Percentiles rank a stretch among this genome's conserved stretches.
Conservation (phyloP, 2,797 vertebrate species). For the Phrynocephalus vlangalii region DNA sequence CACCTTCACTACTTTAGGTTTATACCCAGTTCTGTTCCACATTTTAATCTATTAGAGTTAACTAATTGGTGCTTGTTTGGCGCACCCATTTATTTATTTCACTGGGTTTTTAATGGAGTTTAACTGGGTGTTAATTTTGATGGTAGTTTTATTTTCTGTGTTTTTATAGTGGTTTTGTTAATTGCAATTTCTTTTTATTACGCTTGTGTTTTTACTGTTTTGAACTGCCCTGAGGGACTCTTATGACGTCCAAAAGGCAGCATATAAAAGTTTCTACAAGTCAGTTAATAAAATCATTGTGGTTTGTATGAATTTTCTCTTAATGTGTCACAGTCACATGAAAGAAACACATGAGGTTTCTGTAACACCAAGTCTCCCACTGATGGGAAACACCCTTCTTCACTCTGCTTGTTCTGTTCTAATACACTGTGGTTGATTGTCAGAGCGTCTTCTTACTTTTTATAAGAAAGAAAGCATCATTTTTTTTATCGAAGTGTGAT, state of each 20-base stretch:
- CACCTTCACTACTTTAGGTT: not conserved
- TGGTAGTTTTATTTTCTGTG: not conserved
- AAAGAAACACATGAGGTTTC: no score
- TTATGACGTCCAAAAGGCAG: not conserved
- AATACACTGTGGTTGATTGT: slow-evolving; percentile 34
- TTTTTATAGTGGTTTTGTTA: not conserved
- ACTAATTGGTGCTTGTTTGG: not conserved
- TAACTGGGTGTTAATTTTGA: not conserved
- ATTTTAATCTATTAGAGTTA: not conserved
- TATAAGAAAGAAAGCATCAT: slow-evolving; percentile 48
- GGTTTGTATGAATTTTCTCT: slow-evolving; percentile 26
- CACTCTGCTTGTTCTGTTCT: slow-evolving; percentile 18
- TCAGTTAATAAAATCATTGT: slow-evolving; percentile 6
- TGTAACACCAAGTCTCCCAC: not conserved
- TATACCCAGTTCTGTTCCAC: not conserved
- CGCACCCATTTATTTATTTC: not conserved
- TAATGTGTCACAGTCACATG: slow-evolving; percentile 42
- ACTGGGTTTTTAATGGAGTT: not conserved
- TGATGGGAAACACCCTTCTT: slow-evolving; percentile 29
- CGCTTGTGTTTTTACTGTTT: not conserved
- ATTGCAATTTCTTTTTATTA: not conserved
- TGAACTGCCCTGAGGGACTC: not conserved
- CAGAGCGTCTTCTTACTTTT: slow-evolving; percentile 26
- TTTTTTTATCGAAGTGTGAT: slow-evolving; percentile 44
- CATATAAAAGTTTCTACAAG: not conserved